These are phyloP conservation scores for Lepus timidus DNA, from an alignment of 2,113 vertebrate genomes.

Conservation along the genomic window DNA sequence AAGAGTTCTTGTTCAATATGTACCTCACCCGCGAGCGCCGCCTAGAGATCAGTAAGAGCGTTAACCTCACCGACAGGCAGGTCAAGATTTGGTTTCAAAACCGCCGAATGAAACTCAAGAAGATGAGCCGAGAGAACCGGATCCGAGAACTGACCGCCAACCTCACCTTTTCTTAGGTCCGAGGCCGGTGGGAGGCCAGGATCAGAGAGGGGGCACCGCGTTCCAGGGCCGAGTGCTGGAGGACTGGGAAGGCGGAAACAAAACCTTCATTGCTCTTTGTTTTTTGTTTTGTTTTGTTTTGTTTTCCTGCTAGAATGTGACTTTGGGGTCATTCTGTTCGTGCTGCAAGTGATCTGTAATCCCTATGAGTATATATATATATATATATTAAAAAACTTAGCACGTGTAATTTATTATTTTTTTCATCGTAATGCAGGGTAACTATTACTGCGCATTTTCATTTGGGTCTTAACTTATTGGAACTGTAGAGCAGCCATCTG, in stretches of 20 bases:
- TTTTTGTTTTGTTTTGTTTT: conserved; percentile 82
- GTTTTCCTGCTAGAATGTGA: conserved; percentile 94
- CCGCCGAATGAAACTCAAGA: conserved; percentile 99
- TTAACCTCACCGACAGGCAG: conserved; percentile 99
- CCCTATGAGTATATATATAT: conserved; percentile 87
- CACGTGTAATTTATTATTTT: conserved; percentile 93
- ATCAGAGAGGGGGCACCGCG: conserved; percentile 83
- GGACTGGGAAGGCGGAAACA: conserved; percentile 86
- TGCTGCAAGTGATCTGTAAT: conserved; percentile 93
- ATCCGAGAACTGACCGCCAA: conserved; percentile 99
- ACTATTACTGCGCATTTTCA: conserved; percentile 90
- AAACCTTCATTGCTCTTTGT: conserved; percentile 89
- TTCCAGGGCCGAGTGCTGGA: conserved; percentile 87
- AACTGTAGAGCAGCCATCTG: conserved; percentile 87
- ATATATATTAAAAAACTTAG: conserved; percentile 85
- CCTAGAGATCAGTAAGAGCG: conserved; percentile 99
- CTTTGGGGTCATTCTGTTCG: conserved; percentile 91
- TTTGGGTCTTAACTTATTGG: conserved; percentile 93
- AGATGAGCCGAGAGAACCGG: conserved; percentile 99
- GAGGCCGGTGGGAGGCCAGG: conserved; percentile 80
- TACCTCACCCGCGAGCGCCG: conserved; percentile 99
- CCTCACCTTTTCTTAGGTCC: conserved; percentile 98
- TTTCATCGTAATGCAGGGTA: conserved; percentile 93
- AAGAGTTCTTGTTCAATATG: conserved; percentile 99
- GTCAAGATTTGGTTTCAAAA: conserved; percentile 99